Evolutionary conservation across 1,140 invertebrate species (phyloP).

Genomic region (Dinoponera quadriceps): DNA sequence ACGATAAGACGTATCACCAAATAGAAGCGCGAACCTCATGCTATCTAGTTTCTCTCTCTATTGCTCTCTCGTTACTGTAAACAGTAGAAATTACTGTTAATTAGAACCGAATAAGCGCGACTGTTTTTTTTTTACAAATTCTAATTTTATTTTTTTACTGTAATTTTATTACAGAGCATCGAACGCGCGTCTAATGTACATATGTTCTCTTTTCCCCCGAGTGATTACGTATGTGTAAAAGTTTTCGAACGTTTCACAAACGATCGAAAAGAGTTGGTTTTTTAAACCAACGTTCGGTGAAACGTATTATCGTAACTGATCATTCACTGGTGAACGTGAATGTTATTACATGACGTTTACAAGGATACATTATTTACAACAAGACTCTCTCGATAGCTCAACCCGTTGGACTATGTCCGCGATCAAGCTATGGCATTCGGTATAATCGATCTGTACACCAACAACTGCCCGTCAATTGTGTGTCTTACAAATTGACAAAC

Average conservation of each 20-base stretch:
- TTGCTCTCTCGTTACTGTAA: neutral
- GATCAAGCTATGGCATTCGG: constrained; percentile 3
- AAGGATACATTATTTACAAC: constrained; percentile 50
- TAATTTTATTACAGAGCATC: constrained; percentile 16
- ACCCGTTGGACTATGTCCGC: neutral
- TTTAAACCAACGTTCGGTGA: neutral
- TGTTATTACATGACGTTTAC: constrained; percentile 31
- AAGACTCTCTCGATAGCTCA: constrained; percentile 1
- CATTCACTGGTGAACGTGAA: constrained; percentile 1
- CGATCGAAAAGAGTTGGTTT: neutral
- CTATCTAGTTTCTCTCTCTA: neutral
- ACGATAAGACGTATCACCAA: constrained; percentile 34
- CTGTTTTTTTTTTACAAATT: constrained; percentile 14
- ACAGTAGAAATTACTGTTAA: constrained; percentile 24
- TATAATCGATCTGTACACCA: constrained; percentile 30
- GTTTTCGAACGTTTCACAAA: constrained; percentile 16
- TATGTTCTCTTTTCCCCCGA: neutral
- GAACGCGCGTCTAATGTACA: neutral
- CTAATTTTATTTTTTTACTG: constrained; percentile 30
- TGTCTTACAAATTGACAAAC: constrained; percentile 57
- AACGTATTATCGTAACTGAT: constrained; percentile 11
- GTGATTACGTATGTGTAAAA: neutral
- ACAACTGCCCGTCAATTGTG: constrained; percentile 22
- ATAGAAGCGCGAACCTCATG: neutral
- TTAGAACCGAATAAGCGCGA: neutral